Percentiles rank a stretch among this genome's conserved stretches.
Evolutionary conservation across 1,140 invertebrate species (phyloP).

Genomic region (Ectropis grisescens): DNA sequence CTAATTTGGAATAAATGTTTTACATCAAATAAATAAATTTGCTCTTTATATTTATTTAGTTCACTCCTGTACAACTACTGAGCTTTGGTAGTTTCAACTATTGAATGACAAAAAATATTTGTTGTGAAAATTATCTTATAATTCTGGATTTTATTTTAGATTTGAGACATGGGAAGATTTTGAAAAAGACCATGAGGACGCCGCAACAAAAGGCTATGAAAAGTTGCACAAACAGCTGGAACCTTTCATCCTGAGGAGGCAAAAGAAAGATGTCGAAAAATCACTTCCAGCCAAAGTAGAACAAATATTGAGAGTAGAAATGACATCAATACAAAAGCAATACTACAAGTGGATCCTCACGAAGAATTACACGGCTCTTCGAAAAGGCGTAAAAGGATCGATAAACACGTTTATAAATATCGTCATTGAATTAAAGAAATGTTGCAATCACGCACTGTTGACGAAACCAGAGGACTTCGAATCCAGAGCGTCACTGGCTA

Average conservation of each 20-base stretch:
- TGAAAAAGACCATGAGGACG: slow-evolving; percentile 91
- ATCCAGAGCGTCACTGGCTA: slow-evolving; percentile 71
- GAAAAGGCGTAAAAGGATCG: slow-evolving; percentile 95
- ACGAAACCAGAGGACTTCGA: slow-evolving; percentile 88
- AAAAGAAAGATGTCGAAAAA: slow-evolving; percentile 99
- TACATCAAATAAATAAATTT: too few species aligned
- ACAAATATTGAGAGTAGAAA: slow-evolving; percentile 98
- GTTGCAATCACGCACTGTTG: slow-evolving; percentile 96
- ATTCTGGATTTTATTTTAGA: too few species aligned
- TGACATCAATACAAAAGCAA: slow-evolving; percentile 97
- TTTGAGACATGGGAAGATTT: slow-evolving; percentile 94
- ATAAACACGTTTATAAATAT: slow-evolving; percentile 96
- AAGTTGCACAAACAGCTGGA: slow-evolving; percentile 96
- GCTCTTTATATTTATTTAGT: too few species aligned
- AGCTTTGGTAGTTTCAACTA: too few species aligned
- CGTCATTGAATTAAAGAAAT: slow-evolving; percentile 99
- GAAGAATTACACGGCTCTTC: slow-evolving; percentile 96
- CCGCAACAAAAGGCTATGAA: slow-evolving; percentile 90
- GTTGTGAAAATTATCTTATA: too few species aligned
- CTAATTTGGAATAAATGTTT: too few species aligned
- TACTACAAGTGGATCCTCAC: slow-evolving; percentile 99
- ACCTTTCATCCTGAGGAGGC: slow-evolving; percentile 92
- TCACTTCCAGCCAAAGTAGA: slow-evolving; percentile 98
- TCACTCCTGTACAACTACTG: too few species aligned
- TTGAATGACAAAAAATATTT: too few species aligned